Percentiles rank a stretch among this genome's conserved stretches.
Evolutionary conservation across 2,888 invertebrate species (phyloP).

Genomic region (Diplazon laetatorius): DNA sequence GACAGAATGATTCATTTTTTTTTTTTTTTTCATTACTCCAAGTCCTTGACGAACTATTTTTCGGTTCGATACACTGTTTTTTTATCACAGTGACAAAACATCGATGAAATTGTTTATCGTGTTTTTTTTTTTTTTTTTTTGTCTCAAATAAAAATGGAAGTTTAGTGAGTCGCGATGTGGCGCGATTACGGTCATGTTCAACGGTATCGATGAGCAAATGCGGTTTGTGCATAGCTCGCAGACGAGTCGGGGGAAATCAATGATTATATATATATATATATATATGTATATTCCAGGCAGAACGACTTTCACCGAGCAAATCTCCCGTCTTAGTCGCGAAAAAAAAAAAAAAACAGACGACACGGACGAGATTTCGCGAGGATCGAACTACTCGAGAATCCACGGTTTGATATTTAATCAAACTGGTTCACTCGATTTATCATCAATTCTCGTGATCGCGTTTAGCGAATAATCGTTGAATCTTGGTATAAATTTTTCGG

Average conservation of each 20-base stretch:
- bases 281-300: constrained; percentile 10
- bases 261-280: too few species aligned
- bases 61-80: too few species aligned
- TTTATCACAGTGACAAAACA: too few species aligned
- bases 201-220: not conserved
- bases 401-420: not conserved
- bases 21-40: too few species aligned
- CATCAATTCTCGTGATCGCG: too few species aligned
- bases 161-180: not conserved
- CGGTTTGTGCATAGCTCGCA: too few species aligned
- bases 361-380: not conserved
- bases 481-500: not conserved
- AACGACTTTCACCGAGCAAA: constrained; percentile 54
- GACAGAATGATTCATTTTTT: too few species aligned
- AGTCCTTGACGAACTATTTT: too few species aligned
- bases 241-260: constrained; percentile 29
- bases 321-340: not conserved
- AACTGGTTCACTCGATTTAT: constrained; percentile 10
- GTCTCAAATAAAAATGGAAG: not conserved
- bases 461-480: constrained; percentile 35
- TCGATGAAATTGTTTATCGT: too few species aligned
- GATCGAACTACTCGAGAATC: constrained; percentile 8
- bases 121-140: too few species aligned
- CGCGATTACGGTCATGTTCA: not conserved
- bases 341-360: too few species aligned